Evolutionary conservation across 2,888 invertebrate species (phyloP), one percentile per base, ranked within the genome.

Genomic region (Xiphydria camelus): DNA sequence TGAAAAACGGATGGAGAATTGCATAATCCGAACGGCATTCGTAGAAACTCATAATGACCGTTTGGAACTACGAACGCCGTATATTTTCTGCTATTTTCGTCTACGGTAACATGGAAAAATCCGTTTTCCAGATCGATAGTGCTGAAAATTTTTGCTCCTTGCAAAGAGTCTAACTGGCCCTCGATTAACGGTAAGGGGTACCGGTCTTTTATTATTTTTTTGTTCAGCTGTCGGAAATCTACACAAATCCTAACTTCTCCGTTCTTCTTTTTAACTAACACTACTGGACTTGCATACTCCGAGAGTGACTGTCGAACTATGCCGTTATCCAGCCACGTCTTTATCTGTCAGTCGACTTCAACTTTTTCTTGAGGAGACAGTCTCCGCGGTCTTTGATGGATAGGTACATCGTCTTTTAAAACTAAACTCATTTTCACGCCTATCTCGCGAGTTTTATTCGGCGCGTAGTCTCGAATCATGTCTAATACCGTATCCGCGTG

Each of bases 221-320:
- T 47, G 47, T 76, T 76, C 0, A 75, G 31, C 15, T 48, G 42
- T 9, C 75, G 41, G 41, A 66, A 77, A 45, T 77, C 73, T 0
- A 76, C 61, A 46, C 73, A 75, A 4, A 62, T 25, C 12, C 61
- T 41, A 2, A 42, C 32, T 6, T 43, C 25, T 9, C 57, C 56
- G 6, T 55, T 50, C 44, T 62, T 63, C 39, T 62, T 32, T 10
- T 49, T 55, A 2, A 61, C 57, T 9, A 68, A 31, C 3, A 62
- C 53, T 0, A 63, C 45, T 2, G 59, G 51, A 26, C 60, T 62
- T 6, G 66, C 55, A 40, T 57, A 69, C 7, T 64, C 64, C 0
- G 68, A 68, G 4, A 33, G 34, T 35, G 63, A 59, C 2, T 47
- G 52, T 29, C 55, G 50, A 14, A 62, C 56, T 4, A 67, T 57